Base-by-base conservation (phyloP, 1,140 invertebrate species). In the Cephus cinctus region DNA sequence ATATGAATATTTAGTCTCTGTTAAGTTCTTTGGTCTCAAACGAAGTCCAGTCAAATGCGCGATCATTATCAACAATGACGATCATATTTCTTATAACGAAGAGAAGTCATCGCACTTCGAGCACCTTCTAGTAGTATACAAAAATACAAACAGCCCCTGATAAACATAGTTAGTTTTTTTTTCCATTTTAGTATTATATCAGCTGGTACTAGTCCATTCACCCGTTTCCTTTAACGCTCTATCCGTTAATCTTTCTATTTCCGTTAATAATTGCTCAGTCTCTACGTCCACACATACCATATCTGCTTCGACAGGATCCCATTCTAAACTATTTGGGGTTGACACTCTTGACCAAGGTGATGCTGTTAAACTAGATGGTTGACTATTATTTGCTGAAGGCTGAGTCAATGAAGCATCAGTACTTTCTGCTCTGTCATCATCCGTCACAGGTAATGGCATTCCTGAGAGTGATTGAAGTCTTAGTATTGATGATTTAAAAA, bases 321-420 rank as follows among this genome's bases (percentile, higher is more conserved):
- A 81, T 64, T 81, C 79, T 45, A 81, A 69, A 36, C 78, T 80
- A 59, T 80, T 77, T 19, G 75, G 76, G n/a, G 76, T 78, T 4
- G 79, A 79, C 23, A 79, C 69, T 43, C 75, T 65, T 11, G 79
- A 81, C 76, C 77, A 80, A 31, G 75, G 75, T 22, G 77, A 76
- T 48, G 61, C 63, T 16, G 65, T 72, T 47, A 73, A 57, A 47
- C 63, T 70, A 52, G 63, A 67, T 22, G 64, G 63, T 36, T 63
- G 69, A 50, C 66, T 71, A 47, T 61, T 62, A 14, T 68, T 53
- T 12, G 45, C 39, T 27, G 66, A 69, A n/a, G 58, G 55, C 40
- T 52, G 56, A 6, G 59, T 57, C 11, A 52, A 22, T 36, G 65
- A 67, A 25, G 40, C 46, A 9, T 64, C 61, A 4, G 43, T 54